Evolutionary conservation across 2,113 vertebrate genomes (phyloP).

Genomic region (Barbus barbus): DNA sequence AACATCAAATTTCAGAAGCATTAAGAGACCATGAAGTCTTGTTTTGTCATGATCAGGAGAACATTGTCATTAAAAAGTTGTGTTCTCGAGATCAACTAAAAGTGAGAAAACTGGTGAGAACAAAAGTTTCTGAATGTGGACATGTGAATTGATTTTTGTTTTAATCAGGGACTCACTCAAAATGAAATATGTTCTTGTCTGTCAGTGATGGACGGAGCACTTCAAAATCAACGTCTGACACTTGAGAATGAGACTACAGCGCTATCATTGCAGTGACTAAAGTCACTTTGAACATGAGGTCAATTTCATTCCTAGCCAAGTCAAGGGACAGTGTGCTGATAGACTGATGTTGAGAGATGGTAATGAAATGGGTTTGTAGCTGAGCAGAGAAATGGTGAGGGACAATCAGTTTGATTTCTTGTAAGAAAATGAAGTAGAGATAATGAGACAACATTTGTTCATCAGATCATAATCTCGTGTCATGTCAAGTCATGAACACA

Average conservation of each 20-base stretch:
- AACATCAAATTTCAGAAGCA: too few relatives aligned
- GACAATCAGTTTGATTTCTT: background rate
- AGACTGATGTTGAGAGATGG: background rate
- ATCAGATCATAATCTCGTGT: background rate
- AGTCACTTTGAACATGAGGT: background rate
- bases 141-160: background rate
- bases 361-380: too few relatives aligned
- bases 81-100: too few relatives aligned
- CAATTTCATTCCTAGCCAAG: background rate
- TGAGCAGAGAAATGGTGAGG: background rate
- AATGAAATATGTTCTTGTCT: slow-evolving; percentile 1
- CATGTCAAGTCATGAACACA: background rate
- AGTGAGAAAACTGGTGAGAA: too few relatives aligned
- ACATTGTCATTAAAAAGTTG: too few relatives aligned
- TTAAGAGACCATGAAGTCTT: too few relatives aligned
- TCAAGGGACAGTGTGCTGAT: background rate
- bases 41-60: too few relatives aligned
- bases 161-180: background rate
- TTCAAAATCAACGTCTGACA: background rate
- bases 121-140: background rate
- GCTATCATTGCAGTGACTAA: background rate
- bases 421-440: background rate
- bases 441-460: background rate
- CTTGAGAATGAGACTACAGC: slow-evolving; percentile 12
- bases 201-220: background rate